Conservation (phyloP, 2,797 vertebrate genomes). For the Harpagifer antarcticus region DNA sequence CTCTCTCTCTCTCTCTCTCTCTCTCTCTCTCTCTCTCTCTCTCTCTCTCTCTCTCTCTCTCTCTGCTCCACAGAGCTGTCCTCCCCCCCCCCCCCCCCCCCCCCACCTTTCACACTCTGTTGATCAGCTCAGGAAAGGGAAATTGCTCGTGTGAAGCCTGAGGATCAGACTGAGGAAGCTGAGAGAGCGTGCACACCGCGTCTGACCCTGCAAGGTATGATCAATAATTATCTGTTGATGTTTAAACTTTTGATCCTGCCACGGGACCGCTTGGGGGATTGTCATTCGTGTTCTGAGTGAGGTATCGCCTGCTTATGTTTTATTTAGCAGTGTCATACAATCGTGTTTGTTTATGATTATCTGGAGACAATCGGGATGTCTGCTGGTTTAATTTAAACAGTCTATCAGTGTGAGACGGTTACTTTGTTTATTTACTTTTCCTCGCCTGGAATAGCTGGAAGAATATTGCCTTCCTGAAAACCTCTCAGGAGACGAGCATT, state of each 20-base stretch:
- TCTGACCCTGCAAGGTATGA: conserved; percentile 72
- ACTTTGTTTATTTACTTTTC: conserved; percentile 19
- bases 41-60: conserved; percentile 21
- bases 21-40: conserved; percentile 26
- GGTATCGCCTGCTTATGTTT: conserved; percentile 27
- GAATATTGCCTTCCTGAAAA: conserved; percentile 26
- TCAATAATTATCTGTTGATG: conserved; percentile 45
- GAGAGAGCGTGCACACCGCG: conserved; percentile 38
- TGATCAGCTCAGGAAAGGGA: conserved; percentile 75
- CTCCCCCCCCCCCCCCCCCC: conserved; percentile 43
- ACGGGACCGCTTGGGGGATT: conserved; percentile 34
- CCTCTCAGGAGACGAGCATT: conserved; percentile 11
- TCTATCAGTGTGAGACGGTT: neutral
- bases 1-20: conserved; percentile 22
- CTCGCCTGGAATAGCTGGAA: neutral
- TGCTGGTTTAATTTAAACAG: conserved; percentile 5
- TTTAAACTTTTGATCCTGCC: conserved; percentile 63
- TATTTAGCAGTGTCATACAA: conserved; percentile 33
- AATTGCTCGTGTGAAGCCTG: conserved; percentile 77
- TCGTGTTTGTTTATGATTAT: conserved; percentile 2
- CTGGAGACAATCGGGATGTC: neutral
- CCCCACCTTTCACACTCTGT: conserved; percentile 70
- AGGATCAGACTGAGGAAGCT: conserved; percentile 71
- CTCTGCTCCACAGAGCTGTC: conserved; percentile 47
- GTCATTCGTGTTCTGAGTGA: conserved; percentile 10